Evolutionary conservation across 2,888 invertebrate species (phyloP).

Genomic region (Hirtodrosophila alboralis): DNA sequence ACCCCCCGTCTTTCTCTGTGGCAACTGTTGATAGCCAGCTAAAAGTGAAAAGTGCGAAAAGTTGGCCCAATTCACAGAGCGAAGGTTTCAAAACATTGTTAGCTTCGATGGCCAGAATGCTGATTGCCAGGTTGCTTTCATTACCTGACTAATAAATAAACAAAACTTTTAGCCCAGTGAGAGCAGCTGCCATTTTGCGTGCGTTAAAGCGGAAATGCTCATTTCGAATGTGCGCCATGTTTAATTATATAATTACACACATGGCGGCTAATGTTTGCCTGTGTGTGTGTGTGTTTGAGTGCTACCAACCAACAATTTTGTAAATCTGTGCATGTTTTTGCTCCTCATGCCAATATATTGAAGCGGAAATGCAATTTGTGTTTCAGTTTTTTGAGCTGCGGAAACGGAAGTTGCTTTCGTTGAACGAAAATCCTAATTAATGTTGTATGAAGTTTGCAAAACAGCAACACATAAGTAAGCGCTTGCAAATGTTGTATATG

Average conservation of each 20-base stretch:
- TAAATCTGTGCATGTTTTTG: constrained; percentile 29
- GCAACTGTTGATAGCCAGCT: constrained; percentile 52
- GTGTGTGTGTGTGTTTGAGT: constrained; percentile 6
- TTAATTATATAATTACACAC: constrained; percentile 57
- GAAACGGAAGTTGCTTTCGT: constrained; percentile 58
- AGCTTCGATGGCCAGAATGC: constrained; percentile 15
- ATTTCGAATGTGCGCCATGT: constrained; percentile 46
- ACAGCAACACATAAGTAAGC: too few relatives aligned
- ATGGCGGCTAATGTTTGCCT: background rate
- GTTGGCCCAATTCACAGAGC: constrained; percentile 11
- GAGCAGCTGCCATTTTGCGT: constrained; percentile 5
- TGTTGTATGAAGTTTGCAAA: constrained; percentile 2
- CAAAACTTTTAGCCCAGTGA: constrained; percentile 3
- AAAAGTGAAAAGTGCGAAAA: constrained; percentile 19
- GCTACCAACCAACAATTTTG: constrained; percentile 17
- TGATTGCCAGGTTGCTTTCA: constrained; percentile 17
- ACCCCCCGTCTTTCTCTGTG: background rate
- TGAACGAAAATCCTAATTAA: constrained; percentile 22
- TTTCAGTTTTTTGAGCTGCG: constrained; percentile 43
- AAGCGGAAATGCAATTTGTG: constrained; percentile 65
- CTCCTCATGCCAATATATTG: constrained; percentile 34
- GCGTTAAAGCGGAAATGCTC: constrained; percentile 47
- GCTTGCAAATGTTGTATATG: too few relatives aligned
- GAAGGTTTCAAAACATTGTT: constrained; percentile 20
- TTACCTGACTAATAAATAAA: constrained; percentile 45